Evolutionary conservation across 2,888 invertebrate genomes (phyloP), one percentile per base, ranked within the genome.

Genomic region (Tenthredo scrophulariae): DNA sequence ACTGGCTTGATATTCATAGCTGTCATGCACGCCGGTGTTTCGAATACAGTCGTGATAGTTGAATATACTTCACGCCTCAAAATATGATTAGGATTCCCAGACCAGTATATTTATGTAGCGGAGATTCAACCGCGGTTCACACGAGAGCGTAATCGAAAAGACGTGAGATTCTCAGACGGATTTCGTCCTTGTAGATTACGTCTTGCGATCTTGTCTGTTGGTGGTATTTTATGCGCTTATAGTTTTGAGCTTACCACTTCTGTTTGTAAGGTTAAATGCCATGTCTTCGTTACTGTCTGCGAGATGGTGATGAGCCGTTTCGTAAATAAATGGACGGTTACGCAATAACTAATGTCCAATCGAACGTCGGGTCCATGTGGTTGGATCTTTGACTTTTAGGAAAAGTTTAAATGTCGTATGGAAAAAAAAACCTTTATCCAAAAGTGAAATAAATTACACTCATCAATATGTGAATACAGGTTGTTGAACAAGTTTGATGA

Each of bases 191-290:
- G 43, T 40, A 29, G 75, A 2, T 26, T 43, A 46, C 33, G 50
- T 54, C 18, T 50, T 33, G 7, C n/a, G 43, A 62, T 80, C n/a
- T 43, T 80, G 40, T 37, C 50, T 62, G 7, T 40, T 22, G 43
- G 58, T 62, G 62, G 62, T 40, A 80, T 80, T 22, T 40, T 1
- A 62, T 46, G 46, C 37, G 40, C 62, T 58, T 40, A 22, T 62
- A 22, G 26, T 62, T 80, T 37, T 37, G 22, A 62, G 37, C 54
- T 13, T 37, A 62, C 62, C 15, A 62, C 22, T 40, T 37, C 22
- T 15, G 43, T 80, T 80, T 22, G 7, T 40, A 26, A 80, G 58
- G 40, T 80, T 40, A 80, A 62, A 80, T 62, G 80, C 37, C 80
- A 80, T 65, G 65, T 62, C 40, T 80, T 40, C 80, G 22, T 80